Evolutionary conservation across 1,140 invertebrate genomes (phyloP).

Genomic region (Drosophila simulans): DNA sequence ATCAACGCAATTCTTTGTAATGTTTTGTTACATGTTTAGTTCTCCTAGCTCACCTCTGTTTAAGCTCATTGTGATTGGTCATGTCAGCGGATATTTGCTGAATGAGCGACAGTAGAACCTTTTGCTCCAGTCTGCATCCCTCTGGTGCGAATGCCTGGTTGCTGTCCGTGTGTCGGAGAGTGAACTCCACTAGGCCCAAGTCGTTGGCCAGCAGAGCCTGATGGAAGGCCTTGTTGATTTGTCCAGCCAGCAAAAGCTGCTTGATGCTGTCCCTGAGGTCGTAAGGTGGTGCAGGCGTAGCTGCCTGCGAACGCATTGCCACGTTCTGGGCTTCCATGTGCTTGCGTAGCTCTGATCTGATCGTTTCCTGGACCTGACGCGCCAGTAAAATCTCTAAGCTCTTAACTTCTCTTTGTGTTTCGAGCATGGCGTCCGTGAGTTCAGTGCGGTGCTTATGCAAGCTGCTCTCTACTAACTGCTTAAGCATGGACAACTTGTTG

Average conservation of each 20-base stretch:
- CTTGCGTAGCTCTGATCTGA: conserved; percentile 84
- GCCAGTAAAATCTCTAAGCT: conserved; percentile 74
- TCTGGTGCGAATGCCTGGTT: conserved; percentile 89
- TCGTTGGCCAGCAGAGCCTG: conserved; percentile 95
- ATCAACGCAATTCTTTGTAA: conserved; percentile 16
- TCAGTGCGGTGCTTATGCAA: conserved; percentile 69
- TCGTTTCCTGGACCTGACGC: conserved; percentile 76
- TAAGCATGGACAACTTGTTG: conserved; percentile 64
- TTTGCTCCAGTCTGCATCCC: conserved; percentile 91
- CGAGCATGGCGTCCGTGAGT: conserved; percentile 72
- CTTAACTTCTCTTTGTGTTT: conserved; percentile 80
- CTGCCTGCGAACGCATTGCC: conserved; percentile 88
- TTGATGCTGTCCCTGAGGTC: conserved; percentile 90
- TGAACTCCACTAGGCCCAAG: conserved; percentile 92
- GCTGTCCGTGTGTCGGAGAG: conserved; percentile 93
- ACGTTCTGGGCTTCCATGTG: conserved; percentile 87
- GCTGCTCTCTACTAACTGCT: conserved; percentile 71
- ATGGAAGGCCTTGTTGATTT: conserved; percentile 94
- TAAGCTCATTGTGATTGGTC: conserved; percentile 92
- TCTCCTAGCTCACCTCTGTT: conserved; percentile 88
- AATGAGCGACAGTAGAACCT: conserved; percentile 95
- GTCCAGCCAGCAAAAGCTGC: conserved; percentile 89
- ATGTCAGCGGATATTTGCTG: conserved; percentile 96
- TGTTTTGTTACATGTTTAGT: no score
- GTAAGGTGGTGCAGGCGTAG: conserved; percentile 87